Base-by-base conservation (phyloP, 2,888 invertebrate genomes). In the Halocaridina rubra region DNA sequence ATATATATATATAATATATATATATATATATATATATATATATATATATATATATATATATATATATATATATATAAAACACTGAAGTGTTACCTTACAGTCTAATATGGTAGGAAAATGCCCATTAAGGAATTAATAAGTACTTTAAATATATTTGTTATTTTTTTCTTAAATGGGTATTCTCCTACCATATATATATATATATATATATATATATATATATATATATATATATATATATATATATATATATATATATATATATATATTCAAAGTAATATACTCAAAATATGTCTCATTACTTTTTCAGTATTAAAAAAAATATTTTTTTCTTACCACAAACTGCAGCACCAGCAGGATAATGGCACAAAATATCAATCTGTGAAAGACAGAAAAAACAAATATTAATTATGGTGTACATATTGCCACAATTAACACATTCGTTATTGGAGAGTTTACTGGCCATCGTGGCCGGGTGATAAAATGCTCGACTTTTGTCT, bases 271-370 rank as follows among this genome's bases (percentile, higher is more conserved):
- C 16, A 53, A 19, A 13, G 10, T 7, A 53, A 4, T 10, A 10
- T n/a, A n/a, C n/a, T n/a, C n/a, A n/a, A n/a, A n/a, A n/a, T n/a
- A n/a, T n/a, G n/a, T n/a, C n/a, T n/a, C n/a, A n/a, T n/a, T n/a
- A n/a, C n/a, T n/a, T n/a, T n/a, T n/a, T n/a, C n/a, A n/a, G n/a
- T n/a, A n/a, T n/a, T n/a, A n/a, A n/a, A n/a, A n/a, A n/a, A n/a
- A n/a, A n/a, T n/a, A n/a, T n/a, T n/a, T n/a, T n/a, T n/a, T 10
- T 39, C 80, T 80, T n/a, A 80, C 80, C 80, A 80, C 80, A 72
- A 61, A 72, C 33, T 72, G 80, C 80, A 80, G 80, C 30, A 80
- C 80, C 80, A 80, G 80, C 80, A 80, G 72, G 72, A 72, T 61
- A 72, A 80, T 57, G 59, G 80, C 80, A 46, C 71, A 59, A 64